A percentile compares a stretch with the other conserved stretches of the same genome.
Evolutionary conservation across 2,797 vertebrate genomes (phyloP).

Genomic region (Chelon auratus): DNA sequence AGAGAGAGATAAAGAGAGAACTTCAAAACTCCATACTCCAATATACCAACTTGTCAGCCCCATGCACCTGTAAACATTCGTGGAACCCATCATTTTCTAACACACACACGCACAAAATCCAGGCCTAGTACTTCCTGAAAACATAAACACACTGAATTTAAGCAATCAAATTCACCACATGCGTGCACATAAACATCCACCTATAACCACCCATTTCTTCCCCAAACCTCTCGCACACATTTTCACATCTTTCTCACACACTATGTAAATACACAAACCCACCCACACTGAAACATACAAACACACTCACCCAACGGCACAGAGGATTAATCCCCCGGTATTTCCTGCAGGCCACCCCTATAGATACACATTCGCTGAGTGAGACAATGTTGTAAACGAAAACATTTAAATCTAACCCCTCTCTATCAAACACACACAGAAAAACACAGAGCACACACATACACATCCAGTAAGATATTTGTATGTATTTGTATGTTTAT

Average conservation of each 20-base stretch:
- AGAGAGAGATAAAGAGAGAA: too few relatives aligned
- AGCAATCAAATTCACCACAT: conserved; percentile 27
- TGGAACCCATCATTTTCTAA: conserved; percentile 14
- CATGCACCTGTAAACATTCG: conserved; percentile 40
- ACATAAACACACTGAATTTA: conserved; percentile 45
- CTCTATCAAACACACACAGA: conserved; percentile 11
- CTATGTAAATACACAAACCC: conserved; percentile 60
- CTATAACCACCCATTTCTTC: conserved; percentile 27
- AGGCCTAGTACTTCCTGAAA: conserved; percentile 25
- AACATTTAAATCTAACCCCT: conserved; percentile 40
- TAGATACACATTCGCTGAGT: conserved; percentile 47
- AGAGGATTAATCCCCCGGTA: conserved; percentile 66
- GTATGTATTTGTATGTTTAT: background rate
- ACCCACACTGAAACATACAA: conserved; percentile 53
- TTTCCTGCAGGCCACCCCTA: conserved; percentile 73
- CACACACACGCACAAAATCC: conserved; percentile 10
- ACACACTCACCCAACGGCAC: conserved; percentile 44
- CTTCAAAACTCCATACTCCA: background rate
- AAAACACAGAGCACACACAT: conserved; percentile 11
- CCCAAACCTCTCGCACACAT: conserved; percentile 9
- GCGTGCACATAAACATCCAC: conserved; percentile 48
- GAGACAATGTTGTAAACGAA: conserved; percentile 42
- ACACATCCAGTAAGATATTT: background rate
- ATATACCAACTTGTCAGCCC: background rate
- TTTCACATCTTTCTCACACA: conserved; percentile 39